Percentiles rank a stretch among this genome's conserved stretches.
phyloP scores from a whole-genome alignment of 2,888 invertebrate genomes.

The Saturnia japonica region DNA sequence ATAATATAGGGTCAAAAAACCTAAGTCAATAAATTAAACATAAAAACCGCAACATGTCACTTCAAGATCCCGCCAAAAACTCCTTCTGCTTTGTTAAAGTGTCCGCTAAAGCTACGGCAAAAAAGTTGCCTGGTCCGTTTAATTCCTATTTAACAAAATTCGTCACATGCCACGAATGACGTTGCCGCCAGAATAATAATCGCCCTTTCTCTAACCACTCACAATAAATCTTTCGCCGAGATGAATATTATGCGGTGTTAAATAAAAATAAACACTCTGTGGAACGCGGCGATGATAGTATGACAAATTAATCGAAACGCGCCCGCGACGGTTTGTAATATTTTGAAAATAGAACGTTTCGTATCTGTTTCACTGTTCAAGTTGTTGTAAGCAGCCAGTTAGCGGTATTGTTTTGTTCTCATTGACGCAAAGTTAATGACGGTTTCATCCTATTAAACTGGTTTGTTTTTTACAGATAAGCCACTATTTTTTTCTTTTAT shows the following conservation, averaged over 20 bases:
- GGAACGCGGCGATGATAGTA: slow-evolving; percentile 58
- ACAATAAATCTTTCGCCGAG: slow-evolving; percentile 61
- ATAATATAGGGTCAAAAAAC: too few relatives aligned
- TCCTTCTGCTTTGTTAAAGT: background rate
- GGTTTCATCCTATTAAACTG: slow-evolving; percentile 1
- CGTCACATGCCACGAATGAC: slow-evolving; percentile 48
- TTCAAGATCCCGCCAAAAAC: too few relatives aligned
- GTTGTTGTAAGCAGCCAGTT: slow-evolving; percentile 15
- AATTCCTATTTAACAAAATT: slow-evolving; percentile 35
- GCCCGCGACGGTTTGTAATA: slow-evolving; percentile 48
- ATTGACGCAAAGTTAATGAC: background rate
- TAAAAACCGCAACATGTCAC: too few relatives aligned
- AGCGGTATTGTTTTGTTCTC: slow-evolving; percentile 20
- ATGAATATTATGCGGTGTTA: slow-evolving; percentile 52
- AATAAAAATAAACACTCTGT: slow-evolving; percentile 55
- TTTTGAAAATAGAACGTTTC: slow-evolving; percentile 61
- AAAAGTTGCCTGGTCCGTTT: slow-evolving; percentile 24
- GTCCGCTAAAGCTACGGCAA: background rate
- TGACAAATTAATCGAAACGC: slow-evolving; percentile 69
- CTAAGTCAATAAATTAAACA: too few relatives aligned
- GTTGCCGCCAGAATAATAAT: slow-evolving; percentile 54
- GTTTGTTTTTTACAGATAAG: background rate
- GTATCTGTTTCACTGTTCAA: slow-evolving; percentile 13
- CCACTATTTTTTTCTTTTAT: background rate
- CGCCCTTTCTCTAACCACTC: slow-evolving; percentile 44